Percentiles rank a stretch among this genome's conserved stretches.
phyloP scores from a whole-genome alignment of 1,140 invertebrate genomes.

The Calephelis virginiensis region DNA sequence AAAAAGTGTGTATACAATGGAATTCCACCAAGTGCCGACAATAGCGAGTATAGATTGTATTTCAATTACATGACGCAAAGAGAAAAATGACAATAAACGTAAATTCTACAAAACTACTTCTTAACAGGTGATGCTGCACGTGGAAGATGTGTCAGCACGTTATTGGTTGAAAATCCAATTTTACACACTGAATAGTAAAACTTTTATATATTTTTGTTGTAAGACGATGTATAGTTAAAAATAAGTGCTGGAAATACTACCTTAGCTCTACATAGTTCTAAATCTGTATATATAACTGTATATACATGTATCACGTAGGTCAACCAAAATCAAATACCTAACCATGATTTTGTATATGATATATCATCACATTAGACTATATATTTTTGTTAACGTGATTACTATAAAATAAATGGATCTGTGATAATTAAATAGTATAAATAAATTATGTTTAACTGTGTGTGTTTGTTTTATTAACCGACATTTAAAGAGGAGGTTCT shows the following conservation, averaged over 20 bases:
- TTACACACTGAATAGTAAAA: too few species aligned
- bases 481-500: neutral
- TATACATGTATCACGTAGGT: conserved; percentile 55
- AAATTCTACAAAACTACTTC: too few species aligned
- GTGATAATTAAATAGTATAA: conserved; percentile 78
- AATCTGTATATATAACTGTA: conserved; percentile 64
- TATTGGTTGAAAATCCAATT: too few species aligned
- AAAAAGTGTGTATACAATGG: too few species aligned
- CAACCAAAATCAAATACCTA: conserved; percentile 30
- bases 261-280: conserved; percentile 29
- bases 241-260: conserved; percentile 13
- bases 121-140: too few species aligned
- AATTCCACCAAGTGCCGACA: too few species aligned
- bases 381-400: conserved; percentile 78
- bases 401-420: conserved; percentile 78
- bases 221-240: neutral
- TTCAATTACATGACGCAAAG: too few species aligned
- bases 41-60: too few species aligned
- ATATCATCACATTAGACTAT: conserved; percentile 64
- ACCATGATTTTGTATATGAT: conserved; percentile 52
- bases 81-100: too few species aligned
- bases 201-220: too few species aligned
- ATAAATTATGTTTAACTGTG: conserved; percentile 79
- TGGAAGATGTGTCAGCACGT: too few species aligned
- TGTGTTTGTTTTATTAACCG: conserved; percentile 38